Evolutionary conservation across 2,888 invertebrate genomes (phyloP).

Genomic region (Frankliniella intonsa): DNA sequence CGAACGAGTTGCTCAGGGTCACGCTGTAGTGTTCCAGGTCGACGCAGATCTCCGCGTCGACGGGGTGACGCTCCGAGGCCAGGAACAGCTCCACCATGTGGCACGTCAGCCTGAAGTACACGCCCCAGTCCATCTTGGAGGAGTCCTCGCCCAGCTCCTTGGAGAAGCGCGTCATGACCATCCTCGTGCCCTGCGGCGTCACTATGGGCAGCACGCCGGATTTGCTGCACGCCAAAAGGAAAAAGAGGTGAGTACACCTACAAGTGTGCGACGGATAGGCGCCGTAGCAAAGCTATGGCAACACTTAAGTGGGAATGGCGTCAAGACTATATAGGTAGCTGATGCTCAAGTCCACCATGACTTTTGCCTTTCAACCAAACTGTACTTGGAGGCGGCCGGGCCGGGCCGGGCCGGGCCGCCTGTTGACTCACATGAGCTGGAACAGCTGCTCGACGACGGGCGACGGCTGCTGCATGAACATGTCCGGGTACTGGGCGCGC

Average conservation of each 20-base stretch:
- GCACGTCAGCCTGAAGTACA: neutral
- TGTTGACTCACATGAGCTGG: neutral
- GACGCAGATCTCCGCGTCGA: constrained; percentile 12
- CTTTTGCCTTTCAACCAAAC: too few relatives aligned
- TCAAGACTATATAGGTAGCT: too few relatives aligned
- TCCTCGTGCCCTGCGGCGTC: constrained; percentile 8
- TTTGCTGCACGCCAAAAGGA: neutral
- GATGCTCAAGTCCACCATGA: neutral
- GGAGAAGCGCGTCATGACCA: neutral
- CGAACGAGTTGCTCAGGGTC: neutral
- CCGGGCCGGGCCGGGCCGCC: too few relatives aligned
- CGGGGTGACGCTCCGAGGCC: neutral
- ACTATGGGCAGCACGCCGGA: constrained; percentile 5
- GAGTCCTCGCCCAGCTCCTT: constrained; percentile 11
- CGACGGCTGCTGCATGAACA: neutral
- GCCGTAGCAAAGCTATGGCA: neutral
- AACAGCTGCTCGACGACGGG: neutral
- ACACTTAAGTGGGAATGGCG: too few relatives aligned
- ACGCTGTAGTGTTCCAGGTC: constrained; percentile 15
- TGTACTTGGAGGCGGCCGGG: too few relatives aligned
- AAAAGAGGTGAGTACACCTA: neutral
- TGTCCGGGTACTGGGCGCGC: neutral
- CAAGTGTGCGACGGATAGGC: too few relatives aligned
- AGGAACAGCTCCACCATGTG: constrained; percentile 9
- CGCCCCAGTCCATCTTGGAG: constrained; percentile 12